These are phyloP conservation scores for Drosophila cyrtoloma DNA, from an alignment of 2,888 invertebrate genomes.

Conservation along the genomic window DNA sequence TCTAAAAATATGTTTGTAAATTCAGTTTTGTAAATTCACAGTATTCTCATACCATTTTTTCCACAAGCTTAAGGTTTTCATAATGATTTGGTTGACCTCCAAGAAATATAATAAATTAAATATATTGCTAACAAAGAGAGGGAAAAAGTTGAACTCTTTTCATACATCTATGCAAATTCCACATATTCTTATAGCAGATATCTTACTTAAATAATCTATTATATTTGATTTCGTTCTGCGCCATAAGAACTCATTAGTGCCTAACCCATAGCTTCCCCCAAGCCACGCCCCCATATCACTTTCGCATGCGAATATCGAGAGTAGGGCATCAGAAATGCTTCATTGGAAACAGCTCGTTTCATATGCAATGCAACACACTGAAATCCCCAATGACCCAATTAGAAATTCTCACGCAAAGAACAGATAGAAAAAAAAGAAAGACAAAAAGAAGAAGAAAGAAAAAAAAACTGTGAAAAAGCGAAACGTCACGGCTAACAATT, in stretches of 20 bases:
- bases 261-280: neutral
- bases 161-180: neutral
- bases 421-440: constrained; percentile 16
- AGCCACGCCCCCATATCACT: constrained; percentile 39
- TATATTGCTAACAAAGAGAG: neutral
- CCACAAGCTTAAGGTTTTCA: neutral
- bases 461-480: constrained; percentile 57
- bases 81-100: neutral
- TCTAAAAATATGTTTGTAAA: neutral
- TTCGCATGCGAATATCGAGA: constrained; percentile 55
- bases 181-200: neutral
- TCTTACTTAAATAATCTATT: neutral
- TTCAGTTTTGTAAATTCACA: neutral
- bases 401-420: constrained; percentile 76
- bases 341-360: constrained; percentile 55
- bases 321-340: constrained; percentile 70
- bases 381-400: constrained; percentile 75
- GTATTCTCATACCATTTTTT: neutral
- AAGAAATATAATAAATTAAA: neutral
- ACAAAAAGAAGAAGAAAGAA: constrained; percentile 9
- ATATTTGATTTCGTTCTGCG: constrained; percentile 1
- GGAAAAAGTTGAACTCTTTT: neutral
- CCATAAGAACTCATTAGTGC: constrained; percentile 1
- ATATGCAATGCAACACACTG: constrained; percentile 37
- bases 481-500: constrained; percentile 76